Base-by-base conservation (phyloP, 2,888 invertebrate species). In the Drosophila subquinaria region DNA sequence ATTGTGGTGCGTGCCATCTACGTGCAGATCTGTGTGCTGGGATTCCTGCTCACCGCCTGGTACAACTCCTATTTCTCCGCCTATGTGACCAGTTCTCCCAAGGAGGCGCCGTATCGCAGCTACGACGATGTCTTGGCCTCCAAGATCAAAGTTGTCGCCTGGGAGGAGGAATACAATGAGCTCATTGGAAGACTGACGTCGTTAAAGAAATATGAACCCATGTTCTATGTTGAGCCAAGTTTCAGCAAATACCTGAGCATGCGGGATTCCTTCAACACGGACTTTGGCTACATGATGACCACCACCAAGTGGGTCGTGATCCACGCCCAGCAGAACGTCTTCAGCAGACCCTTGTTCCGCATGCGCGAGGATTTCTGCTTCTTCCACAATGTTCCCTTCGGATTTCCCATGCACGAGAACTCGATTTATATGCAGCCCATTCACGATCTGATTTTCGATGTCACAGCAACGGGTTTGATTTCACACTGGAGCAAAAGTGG, bases 21-120 rank as follows among this genome's bases (percentile, higher is more conserved):
- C 40, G 42, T 92, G 3, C 70, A 90, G 59, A 92, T 92, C 8
- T 92, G 90, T 53, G 35, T 89, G 0, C 27, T 91, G 40, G 92
- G 92, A 1, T 81, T 92, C 13, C 67, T 92, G 4, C 73, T 92
- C 4, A 91, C 91, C 5, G 89, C 89, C 4, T 87, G 90, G 62
- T 92, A 90, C 35, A 92, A 91, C 45, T 87, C 91, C 0, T 90
- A 90, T 62, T 90, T 91, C 55, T 89, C 91, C 5, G 83, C 91
- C 0, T 92, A 86, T 60, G 81, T 91, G 9, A 92, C 90, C 1
- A 90, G 79, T n/a, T 75, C 87, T 0, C 92, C 91, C 0, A 91
- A 90, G 43, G 69, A 78, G 35, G 4, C 71, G 3, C 77, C 83
- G 0, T 76, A 82, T 1, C 76, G 59, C 3, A 76, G 65, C 13